Percentiles rank a stretch among this genome's conserved stretches.
Conservation (phyloP, 35 echinoderm and acorn worm species). For the Heliocidaris tuberculata region DNA sequence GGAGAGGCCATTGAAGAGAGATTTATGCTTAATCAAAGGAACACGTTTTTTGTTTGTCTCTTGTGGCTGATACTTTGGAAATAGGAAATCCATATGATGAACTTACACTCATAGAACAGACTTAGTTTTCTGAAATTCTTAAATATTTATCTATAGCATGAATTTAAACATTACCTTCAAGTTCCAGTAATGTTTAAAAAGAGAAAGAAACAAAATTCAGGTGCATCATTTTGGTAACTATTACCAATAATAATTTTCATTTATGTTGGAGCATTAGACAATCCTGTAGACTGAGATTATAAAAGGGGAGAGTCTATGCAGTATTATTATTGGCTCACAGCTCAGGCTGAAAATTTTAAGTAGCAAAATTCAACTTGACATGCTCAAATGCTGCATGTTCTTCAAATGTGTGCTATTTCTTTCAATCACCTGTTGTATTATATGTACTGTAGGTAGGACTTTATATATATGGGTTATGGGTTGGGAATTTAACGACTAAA, state of each 20-base stretch:
- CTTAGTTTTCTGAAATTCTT: too few species aligned
- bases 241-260: neutral
- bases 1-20: neutral
- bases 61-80: neutral
- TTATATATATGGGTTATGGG: slow-evolving; percentile 30
- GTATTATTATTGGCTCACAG: neutral
- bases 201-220: neutral
- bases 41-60: neutral
- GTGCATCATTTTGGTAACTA: neutral
- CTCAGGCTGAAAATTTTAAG: neutral
- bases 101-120: too few species aligned
- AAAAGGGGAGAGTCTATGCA: neutral
- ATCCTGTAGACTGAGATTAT: neutral
- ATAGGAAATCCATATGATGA: too few species aligned
- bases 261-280: neutral
- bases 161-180: too few species aligned
- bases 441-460: slow-evolving; percentile 41
- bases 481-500: neutral
- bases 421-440: slow-evolving; percentile 32
- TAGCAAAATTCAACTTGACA: slow-evolving; percentile 26
- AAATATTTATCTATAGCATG: too few species aligned
- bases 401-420: slow-evolving; percentile 41
- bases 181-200: too few species aligned
- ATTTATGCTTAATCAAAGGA: neutral
- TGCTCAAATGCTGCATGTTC: slow-evolving; percentile 29